Percentiles rank a stretch among this genome's conserved stretches.
Conservation (phyloP, 1,140 invertebrate species). For the Yoshiicerus persimilis region DNA sequence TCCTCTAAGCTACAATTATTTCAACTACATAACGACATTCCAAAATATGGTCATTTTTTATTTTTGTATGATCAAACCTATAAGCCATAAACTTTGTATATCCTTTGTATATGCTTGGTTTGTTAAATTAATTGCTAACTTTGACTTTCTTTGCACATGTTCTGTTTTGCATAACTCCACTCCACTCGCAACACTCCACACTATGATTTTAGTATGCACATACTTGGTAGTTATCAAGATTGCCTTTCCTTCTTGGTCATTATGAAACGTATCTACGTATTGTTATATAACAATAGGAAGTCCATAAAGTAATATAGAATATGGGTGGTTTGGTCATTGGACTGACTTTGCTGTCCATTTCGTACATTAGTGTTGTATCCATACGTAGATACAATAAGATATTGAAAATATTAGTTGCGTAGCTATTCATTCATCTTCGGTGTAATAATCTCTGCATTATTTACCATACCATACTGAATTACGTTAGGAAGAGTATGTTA, state of each 20-base stretch:
- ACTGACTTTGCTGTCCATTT: too few species aligned
- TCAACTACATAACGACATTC: background rate
- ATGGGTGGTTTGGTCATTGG: too few species aligned
- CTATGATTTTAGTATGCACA: background rate
- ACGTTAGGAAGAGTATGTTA: background rate
- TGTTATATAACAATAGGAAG: background rate
- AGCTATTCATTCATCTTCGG: background rate
- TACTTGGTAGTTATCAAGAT: background rate
- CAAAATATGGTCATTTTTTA: background rate
- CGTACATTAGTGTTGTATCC: too few species aligned
- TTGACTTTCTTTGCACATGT: background rate
- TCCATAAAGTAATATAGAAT: too few species aligned
- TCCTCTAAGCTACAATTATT: background rate
- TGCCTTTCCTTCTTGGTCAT: background rate
- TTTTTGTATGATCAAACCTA: too few species aligned
- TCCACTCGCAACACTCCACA: background rate
- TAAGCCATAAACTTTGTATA: too few species aligned
- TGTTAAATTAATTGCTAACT: background rate
- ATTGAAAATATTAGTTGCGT: background rate
- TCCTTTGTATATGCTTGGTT: background rate
- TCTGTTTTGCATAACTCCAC: background rate
- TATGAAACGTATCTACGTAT: background rate
- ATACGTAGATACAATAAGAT: background rate
- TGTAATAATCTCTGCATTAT: background rate
- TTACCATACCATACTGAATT: background rate